A percentile compares a stretch with the other conserved stretches of the same genome.
Evolutionary conservation across 2,797 vertebrate species (phyloP).

Genomic region (Pelobates cultripes): DNA sequence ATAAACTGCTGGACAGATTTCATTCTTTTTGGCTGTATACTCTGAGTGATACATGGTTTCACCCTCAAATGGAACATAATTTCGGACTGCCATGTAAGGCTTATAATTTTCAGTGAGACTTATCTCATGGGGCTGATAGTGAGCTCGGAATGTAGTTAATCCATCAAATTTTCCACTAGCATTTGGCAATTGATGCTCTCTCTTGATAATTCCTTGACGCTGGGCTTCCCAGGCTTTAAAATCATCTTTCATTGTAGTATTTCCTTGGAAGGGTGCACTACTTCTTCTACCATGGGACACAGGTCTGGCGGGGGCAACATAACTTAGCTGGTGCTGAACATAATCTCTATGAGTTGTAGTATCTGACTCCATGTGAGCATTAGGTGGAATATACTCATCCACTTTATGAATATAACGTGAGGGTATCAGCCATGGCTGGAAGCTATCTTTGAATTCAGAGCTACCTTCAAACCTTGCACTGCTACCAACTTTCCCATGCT

Average conservation of each 20-base stretch:
- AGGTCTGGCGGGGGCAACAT: slow-evolving; percentile 70
- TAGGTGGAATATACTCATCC: slow-evolving; percentile 68
- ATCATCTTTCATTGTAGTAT: slow-evolving; percentile 78
- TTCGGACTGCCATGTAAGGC: slow-evolving; percentile 60
- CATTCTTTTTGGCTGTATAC: slow-evolving; percentile 72
- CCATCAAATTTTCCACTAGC: slow-evolving; percentile 74
- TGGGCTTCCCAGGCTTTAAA: slow-evolving; percentile 74
- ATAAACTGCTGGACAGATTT: slow-evolving; percentile 74
- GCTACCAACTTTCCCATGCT: slow-evolving; percentile 52
- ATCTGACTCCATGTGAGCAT: slow-evolving; percentile 71
- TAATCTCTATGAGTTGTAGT: slow-evolving; percentile 74
- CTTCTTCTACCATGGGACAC: slow-evolving; percentile 56
- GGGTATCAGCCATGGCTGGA: slow-evolving; percentile 73
- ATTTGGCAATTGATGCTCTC: slow-evolving; percentile 67
- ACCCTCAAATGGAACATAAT: slow-evolving; percentile 66
- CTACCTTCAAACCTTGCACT: slow-evolving; percentile 67
- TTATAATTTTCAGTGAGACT: slow-evolving; percentile 72
- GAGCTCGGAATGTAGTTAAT: slow-evolving; percentile 79
- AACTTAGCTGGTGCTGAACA: slow-evolving; percentile 65
- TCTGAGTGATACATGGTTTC: slow-evolving; percentile 74
- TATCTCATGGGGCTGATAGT: slow-evolving; percentile 73
- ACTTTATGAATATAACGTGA: slow-evolving; percentile 62
- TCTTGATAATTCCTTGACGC: slow-evolving; percentile 67
- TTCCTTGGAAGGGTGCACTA: slow-evolving; percentile 73
- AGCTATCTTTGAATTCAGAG: slow-evolving; percentile 80